Percentiles rank a stretch among this genome's conserved stretches.
Conservation (phyloP, 2,888 invertebrate genomes). For the Phengaris alcon region DNA sequence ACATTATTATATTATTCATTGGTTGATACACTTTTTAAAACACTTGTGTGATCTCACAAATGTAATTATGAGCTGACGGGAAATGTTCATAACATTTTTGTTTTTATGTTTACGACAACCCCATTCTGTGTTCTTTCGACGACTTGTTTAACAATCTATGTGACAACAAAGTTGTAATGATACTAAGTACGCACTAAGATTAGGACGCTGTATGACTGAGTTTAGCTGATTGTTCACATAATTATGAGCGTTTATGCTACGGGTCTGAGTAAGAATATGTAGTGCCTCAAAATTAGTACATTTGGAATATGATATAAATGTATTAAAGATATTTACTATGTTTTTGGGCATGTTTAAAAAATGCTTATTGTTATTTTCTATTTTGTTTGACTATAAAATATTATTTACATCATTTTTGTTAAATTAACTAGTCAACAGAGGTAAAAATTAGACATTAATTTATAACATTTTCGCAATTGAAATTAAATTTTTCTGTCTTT, state of each 20-base stretch:
- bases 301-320: background rate
- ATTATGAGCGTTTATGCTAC: conserved; percentile 29
- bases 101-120: conserved; percentile 17
- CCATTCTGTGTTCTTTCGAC: background rate
- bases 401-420: background rate
- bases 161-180: conserved; percentile 11
- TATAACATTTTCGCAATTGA: background rate
- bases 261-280: conserved; percentile 26
- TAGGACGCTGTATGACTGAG: conserved; percentile 9
- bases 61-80: conserved; percentile 57
- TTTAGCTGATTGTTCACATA: conserved; percentile 25
- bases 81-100: conserved; percentile 4
- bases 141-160: background rate
- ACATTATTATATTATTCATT: conserved; percentile 33
- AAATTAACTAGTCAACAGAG: background rate
- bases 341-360: background rate
- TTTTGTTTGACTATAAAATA: background rate
- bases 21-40: conserved; percentile 16
- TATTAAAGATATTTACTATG: background rate
- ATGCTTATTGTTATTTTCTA: background rate
- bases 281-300: background rate
- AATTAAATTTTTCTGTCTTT: background rate
- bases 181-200: conserved; percentile 17
- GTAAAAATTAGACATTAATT: background rate
- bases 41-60: conserved; percentile 41